Evolutionary conservation across 2,888 invertebrate genomes (phyloP).

Genomic region (Polyommatus iphigenia): DNA sequence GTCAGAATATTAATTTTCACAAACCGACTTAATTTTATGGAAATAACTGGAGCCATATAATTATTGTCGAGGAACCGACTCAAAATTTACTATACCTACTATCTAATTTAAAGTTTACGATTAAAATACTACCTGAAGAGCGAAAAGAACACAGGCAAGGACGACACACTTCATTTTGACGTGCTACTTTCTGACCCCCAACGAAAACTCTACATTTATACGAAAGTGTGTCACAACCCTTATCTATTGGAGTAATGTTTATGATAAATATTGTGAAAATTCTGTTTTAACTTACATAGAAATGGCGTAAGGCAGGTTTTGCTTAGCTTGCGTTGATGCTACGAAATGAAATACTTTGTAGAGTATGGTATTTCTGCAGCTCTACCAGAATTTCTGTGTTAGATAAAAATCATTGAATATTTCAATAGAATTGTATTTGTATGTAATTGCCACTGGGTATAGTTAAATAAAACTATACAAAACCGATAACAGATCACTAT

Average conservation of each 20-base stretch:
- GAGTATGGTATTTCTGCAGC: neutral
- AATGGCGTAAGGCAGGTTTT: slow-evolving; percentile 10
- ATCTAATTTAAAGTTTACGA: no score
- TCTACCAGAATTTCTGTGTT: neutral
- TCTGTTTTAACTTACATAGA: slow-evolving; percentile 14
- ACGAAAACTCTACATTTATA: slow-evolving; percentile 30
- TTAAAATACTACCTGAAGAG: slow-evolving; percentile 25
- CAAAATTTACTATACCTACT: neutral
- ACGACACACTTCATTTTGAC: slow-evolving; percentile 23
- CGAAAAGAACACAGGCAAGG: neutral
- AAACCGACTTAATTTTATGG: no score
- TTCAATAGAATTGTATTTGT: no score
- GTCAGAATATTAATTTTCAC: neutral
- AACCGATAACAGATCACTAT: no score
- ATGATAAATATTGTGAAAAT: neutral
- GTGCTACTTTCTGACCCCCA: neutral
- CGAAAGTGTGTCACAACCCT: slow-evolving; percentile 32
- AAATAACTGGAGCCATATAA: no score
- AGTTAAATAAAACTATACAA: neutral
- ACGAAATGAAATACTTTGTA: neutral
- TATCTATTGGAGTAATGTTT: slow-evolving; percentile 16
- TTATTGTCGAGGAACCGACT: neutral
- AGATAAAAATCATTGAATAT: neutral
- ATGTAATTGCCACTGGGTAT: no score
- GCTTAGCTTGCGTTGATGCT: neutral